Evolutionary conservation across 1,140 invertebrate species (phyloP).

Genomic region (Neomicropteryx cornuta): DNA sequence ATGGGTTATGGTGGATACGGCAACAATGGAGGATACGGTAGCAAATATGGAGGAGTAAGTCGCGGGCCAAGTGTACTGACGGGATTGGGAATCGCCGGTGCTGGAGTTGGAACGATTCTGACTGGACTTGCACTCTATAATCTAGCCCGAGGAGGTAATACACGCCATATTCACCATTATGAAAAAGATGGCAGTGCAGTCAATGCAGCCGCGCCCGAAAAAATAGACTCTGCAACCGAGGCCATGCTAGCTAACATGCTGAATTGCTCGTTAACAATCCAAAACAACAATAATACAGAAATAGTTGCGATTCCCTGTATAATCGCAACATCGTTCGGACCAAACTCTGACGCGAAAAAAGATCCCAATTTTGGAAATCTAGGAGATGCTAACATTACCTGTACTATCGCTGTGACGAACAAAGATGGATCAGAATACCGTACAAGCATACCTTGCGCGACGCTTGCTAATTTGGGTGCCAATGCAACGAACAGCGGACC

Average conservation of each 20-base stretch:
- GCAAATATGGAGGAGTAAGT: constrained; percentile 18
- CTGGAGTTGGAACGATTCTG: constrained; percentile 33
- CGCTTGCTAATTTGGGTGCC: constrained; percentile 17
- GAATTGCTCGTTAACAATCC: constrained; percentile 36
- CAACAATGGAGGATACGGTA: constrained; percentile 5
- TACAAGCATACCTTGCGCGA: constrained; percentile 36
- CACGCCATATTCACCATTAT: constrained; percentile 30
- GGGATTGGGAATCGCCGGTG: constrained; percentile 31
- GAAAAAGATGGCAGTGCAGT: constrained; percentile 32
- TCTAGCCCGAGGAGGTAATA: constrained; percentile 32
- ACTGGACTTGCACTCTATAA: constrained; percentile 39
- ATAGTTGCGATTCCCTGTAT: constrained; percentile 35
- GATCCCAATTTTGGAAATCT: constrained; percentile 16
- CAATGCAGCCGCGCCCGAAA: constrained; percentile 27
- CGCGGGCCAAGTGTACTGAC: constrained; percentile 24
- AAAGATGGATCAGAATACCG: constrained; percentile 31
- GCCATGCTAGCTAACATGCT: constrained; percentile 32
- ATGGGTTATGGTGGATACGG: constrained; percentile 7
- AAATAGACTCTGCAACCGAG: constrained; percentile 22
- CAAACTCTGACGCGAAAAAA: constrained; percentile 29
- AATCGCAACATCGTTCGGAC: constrained; percentile 36
- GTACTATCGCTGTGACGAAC: constrained; percentile 31
- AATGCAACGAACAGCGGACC: constrained; percentile 2
- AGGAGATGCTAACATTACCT: constrained; percentile 27
- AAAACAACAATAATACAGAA: constrained; percentile 27